phyloP scores from a whole-genome alignment of 1,140 invertebrate species.

The Macrosteles quadrilineatus region DNA sequence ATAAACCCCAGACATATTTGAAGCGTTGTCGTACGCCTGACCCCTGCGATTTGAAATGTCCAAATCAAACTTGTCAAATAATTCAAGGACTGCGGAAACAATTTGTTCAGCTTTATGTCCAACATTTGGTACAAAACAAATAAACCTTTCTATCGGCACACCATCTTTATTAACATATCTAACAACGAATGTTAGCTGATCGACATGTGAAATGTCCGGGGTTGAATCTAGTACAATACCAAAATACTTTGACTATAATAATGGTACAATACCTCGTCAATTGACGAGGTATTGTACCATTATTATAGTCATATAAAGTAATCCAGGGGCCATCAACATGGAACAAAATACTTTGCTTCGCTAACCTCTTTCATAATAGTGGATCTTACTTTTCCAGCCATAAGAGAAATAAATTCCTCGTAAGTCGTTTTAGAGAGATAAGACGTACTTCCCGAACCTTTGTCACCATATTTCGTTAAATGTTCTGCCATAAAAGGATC shows the following conservation, averaged over 20 bases:
- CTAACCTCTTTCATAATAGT: constrained; percentile 37
- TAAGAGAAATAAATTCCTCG: constrained; percentile 37
- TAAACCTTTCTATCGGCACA: constrained; percentile 24
- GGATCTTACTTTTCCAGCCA: constrained; percentile 32
- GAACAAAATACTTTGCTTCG: constrained; percentile 43
- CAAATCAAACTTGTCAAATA: constrained; percentile 32
- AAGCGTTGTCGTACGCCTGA: constrained; percentile 43
- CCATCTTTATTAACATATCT: constrained; percentile 39
- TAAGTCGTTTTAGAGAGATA: not conserved
- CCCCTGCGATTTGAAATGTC: constrained; percentile 37
- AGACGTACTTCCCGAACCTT: constrained; percentile 35
- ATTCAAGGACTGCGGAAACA: constrained; percentile 19
- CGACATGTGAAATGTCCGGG: constrained; percentile 41
- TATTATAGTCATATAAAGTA: no score
- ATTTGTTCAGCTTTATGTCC: constrained; percentile 31
- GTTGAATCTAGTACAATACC: constrained; percentile 40
- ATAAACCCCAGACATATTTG: constrained; percentile 43
- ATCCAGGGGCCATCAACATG: no score
- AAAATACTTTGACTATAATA: no score
- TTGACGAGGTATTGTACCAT: no score
- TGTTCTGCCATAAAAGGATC: constrained; percentile 40
- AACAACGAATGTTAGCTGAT: no score
- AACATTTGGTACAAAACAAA: constrained; percentile 20
- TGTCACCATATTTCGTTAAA: constrained; percentile 34
- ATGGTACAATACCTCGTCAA: no score